phyloP scores from a whole-genome alignment of 2,888 invertebrate species.

The Caenorhabditis japonica region DNA sequence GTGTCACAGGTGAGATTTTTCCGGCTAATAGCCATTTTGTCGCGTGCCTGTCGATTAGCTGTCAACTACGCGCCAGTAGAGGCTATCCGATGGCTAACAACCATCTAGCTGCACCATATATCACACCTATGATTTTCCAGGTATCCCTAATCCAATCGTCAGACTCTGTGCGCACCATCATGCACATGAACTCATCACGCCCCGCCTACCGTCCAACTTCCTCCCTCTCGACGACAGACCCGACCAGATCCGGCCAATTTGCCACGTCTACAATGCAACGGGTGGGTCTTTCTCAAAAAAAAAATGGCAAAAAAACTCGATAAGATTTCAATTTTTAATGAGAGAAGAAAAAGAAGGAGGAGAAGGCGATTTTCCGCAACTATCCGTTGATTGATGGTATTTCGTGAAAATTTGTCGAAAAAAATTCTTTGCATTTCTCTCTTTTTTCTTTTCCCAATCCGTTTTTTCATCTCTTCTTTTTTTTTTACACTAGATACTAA shows the following conservation, averaged over 20 bases:
- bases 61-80: too few species aligned
- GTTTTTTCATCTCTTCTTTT: slow-evolving; percentile 1
- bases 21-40: too few species aligned
- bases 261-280: slow-evolving; percentile 10
- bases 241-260: slow-evolving; percentile 8
- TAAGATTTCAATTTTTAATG: slow-evolving; percentile 6
- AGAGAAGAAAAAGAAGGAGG: too few species aligned
- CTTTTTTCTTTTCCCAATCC: background rate
- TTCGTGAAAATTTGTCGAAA: slow-evolving; percentile 39
- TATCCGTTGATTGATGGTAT: slow-evolving; percentile 41
- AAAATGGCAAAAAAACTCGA: slow-evolving; percentile 33
- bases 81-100: too few species aligned
- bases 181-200: background rate
- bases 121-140: slow-evolving; percentile 19
- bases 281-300: slow-evolving; percentile 18
- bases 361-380: slow-evolving; percentile 21
- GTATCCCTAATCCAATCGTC: slow-evolving; percentile 59
- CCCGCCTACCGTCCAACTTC: slow-evolving; percentile 32
- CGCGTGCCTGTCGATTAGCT: too few species aligned
- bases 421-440: slow-evolving; percentile 33
- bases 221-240: slow-evolving; percentile 12
- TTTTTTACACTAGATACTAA: slow-evolving; percentile 7
- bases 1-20: slow-evolving; percentile 25
- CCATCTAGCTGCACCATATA: too few species aligned
- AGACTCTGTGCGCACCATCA: slow-evolving; percentile 44